These are phyloP conservation scores for Meriones unguiculatus DNA, from an alignment of 2,113 vertebrate genomes.

Conservation along the genomic window DNA sequence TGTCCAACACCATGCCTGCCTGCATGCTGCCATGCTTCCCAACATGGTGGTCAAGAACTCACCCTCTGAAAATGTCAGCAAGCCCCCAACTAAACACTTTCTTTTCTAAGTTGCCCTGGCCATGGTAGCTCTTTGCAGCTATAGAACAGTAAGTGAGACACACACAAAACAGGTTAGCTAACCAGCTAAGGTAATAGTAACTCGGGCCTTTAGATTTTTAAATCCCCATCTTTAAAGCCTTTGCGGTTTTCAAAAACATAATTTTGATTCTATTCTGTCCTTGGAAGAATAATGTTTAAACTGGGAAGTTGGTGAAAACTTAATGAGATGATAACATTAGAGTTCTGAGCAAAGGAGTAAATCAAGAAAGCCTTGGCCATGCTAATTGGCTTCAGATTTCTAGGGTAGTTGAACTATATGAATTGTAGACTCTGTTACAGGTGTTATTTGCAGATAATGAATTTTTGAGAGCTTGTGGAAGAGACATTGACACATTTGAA, in stretches of 20 bases:
- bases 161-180: conserved; percentile 13
- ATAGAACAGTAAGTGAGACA: background rate
- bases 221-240: conserved; percentile 33
- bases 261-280: conserved; percentile 46
- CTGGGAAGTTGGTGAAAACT: conserved; percentile 17
- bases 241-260: conserved; percentile 40
- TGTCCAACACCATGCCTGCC: background rate
- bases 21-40: background rate
- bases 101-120: background rate
- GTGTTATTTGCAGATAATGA: conserved; percentile 12
- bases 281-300: conserved; percentile 49
- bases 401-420: background rate
- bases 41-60: background rate
- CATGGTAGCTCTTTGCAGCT: background rate
- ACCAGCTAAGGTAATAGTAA: conserved; percentile 3
- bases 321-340: conserved; percentile 67
- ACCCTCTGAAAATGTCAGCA: background rate
- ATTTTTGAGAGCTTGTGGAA: background rate
- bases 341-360: conserved; percentile 4
- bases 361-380: background rate
- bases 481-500: background rate
- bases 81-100: background rate
- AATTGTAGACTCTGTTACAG: background rate
- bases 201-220: conserved; percentile 7
- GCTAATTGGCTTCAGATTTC: conserved; percentile 24